These are phyloP conservation scores for Myrmophylax atrothorax DNA, from an alignment of 2,113 vertebrate genomes.

Conservation along the genomic window DNA sequence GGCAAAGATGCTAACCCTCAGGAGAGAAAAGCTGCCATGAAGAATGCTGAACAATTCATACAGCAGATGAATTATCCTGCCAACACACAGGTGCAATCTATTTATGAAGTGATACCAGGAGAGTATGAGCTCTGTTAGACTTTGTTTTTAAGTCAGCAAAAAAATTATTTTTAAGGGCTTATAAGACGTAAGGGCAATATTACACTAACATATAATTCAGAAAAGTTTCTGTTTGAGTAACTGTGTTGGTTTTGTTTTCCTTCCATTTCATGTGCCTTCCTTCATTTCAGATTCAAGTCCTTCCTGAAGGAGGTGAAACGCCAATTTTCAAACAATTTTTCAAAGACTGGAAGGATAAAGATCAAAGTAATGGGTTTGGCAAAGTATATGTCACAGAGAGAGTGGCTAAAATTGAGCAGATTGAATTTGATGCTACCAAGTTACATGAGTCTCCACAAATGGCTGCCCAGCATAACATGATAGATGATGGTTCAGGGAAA, in stretches of 20 bases:
- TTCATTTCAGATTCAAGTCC: conserved; percentile 87
- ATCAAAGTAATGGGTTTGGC: conserved; percentile 87
- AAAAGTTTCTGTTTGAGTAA: not conserved
- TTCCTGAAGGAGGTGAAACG: conserved; percentile 90
- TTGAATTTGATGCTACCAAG: conserved; percentile 88
- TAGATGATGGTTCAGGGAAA: conserved; percentile 86
- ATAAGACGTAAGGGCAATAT: not conserved
- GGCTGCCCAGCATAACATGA: conserved; percentile 92
- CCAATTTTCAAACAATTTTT: conserved; percentile 94
- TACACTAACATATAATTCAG: not conserved
- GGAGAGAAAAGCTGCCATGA: conserved; percentile 91
- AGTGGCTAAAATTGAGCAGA: conserved; percentile 85
- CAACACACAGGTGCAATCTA: conserved; percentile 82
- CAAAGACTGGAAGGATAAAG: conserved; percentile 84
- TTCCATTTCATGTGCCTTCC: not conserved
- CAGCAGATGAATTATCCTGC: conserved; percentile 86
- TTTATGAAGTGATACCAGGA: not conserved
- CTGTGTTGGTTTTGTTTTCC: not conserved
- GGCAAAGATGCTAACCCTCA: conserved; percentile 86
- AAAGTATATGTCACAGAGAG: conserved; percentile 86
- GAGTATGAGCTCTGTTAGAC: not conserved
- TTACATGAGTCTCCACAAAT: conserved; percentile 85
- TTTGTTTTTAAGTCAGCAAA: not conserved
- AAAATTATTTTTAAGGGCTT: not conserved
- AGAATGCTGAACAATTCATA: conserved; percentile 89